Evolutionary conservation across 2,113 vertebrate genomes (phyloP), one percentile per base, ranked within the genome.

Genomic region (Himantopus leucocephalus): DNA sequence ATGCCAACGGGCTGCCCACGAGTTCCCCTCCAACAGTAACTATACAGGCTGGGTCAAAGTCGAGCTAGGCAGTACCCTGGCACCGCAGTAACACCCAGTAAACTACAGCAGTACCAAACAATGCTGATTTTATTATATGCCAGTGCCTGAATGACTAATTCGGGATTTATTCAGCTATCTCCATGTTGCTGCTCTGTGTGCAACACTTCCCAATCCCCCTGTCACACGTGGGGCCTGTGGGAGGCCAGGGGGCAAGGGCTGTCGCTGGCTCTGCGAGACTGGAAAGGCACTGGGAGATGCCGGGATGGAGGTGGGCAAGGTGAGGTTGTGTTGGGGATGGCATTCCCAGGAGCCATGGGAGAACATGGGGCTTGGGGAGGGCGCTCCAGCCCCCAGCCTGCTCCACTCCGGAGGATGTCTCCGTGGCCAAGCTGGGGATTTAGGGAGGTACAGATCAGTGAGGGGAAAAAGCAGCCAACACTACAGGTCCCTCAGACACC

Each of bases 21-120:
- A 48, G 27, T 56, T 2, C 3, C 23, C 21, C 14, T 77, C 32
- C 43, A n/a, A 32, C 1, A 66, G 20, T 16, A 62, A 77, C 17
- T n/a, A 3, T 6, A 14, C 6, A 60, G 53, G 10, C 10, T 9
- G 14, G 10, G 9, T 64, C 21, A 34, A 80, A 84, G n/a, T 24
- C 0, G 0, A 35, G 39, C 22, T 29, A 27, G 66, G 24, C 37
- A 72, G 32, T 48, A 34, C 8, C 12, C 8, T 47, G 35, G 52
- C 34, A 68, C 53, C 2, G 2, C 71, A 47, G 17, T 27, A 80
- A 67, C 12, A 67, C 10, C 30, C 35, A 12, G 19, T 45, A 55
- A 80, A 77, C 21, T 56, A 32, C 9, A 45, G 43, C 48, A 41
- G 64, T 41, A 59, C 29, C 16, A 50, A 87, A 27, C n/a, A 50